Conservation (phyloP, 2,113 vertebrate genomes). For the Neodon shergylaensis region DNA sequence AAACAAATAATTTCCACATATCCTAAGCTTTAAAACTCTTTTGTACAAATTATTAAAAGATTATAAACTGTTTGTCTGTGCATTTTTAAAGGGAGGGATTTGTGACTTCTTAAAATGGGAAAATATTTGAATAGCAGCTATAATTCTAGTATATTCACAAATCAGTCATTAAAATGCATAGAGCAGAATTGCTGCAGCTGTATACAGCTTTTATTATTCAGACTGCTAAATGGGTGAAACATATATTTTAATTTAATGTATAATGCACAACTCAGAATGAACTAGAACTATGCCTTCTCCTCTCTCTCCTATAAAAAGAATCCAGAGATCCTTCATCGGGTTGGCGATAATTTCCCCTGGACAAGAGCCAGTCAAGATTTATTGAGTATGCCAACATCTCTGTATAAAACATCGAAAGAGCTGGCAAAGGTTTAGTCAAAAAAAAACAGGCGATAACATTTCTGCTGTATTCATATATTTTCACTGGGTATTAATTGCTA, state of each 20-base stretch:
- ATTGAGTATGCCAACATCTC: slow-evolving; percentile 70
- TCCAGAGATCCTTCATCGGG: slow-evolving; percentile 75
- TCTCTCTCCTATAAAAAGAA: slow-evolving; percentile 77
- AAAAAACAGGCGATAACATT: slow-evolving; percentile 50
- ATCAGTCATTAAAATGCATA: slow-evolving; percentile 87
- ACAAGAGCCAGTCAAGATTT: slow-evolving; percentile 81
- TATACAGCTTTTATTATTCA: slow-evolving; percentile 88
- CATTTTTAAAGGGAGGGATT: slow-evolving; percentile 83
- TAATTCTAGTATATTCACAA: slow-evolving; percentile 85
- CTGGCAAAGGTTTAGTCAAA: slow-evolving; percentile 72
- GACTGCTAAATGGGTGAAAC: slow-evolving; percentile 85
- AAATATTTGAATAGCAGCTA: slow-evolving; percentile 86
- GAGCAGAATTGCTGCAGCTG: slow-evolving; percentile 84
- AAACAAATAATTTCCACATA: slow-evolving; percentile 88
- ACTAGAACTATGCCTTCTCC: slow-evolving; percentile 60
- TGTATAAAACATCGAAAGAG: slow-evolving; percentile 71
- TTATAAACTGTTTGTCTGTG: slow-evolving; percentile 86
- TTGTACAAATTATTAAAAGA: slow-evolving; percentile 87
- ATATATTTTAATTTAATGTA: slow-evolving; percentile 87
- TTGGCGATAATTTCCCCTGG: slow-evolving; percentile 79
- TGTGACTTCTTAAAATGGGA: slow-evolving; percentile 84
- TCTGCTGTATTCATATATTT: slow-evolving; percentile 67
- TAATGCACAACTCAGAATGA: slow-evolving; percentile 80
- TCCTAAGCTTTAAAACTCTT: slow-evolving; percentile 83
- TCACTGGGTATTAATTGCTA: slow-evolving; percentile 61